Evolutionary conservation across 1,140 invertebrate genomes (phyloP), one percentile per base, ranked within the genome.

Genomic region (Atopsyche davidsoni): DNA sequence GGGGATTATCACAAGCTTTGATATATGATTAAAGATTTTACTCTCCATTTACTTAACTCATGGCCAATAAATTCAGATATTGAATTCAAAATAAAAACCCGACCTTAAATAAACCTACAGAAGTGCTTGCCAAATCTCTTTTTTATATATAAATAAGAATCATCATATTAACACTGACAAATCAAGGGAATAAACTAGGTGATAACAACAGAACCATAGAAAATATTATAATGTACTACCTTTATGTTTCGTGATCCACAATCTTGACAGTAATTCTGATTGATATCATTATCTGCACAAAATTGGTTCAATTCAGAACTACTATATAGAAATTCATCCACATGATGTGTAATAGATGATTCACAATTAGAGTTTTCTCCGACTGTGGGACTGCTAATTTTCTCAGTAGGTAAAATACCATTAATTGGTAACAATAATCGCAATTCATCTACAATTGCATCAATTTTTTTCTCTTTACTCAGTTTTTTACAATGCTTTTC

Each of bases 251-350:
- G 69, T 3, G 81, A 85, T 31, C 75, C 75, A 67, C 84, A 87
- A 23, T 79, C 67, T 18, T 63, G 57, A 60, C 84, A 86, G 59
- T 82, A 86, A 60, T 79, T 72, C 54, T 74, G 75, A 45, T 76
- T 70, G 10, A 86, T 41, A 64, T 78, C 71, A 34, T 78, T 79
- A 41, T 77, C 66, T 55, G 82, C 75, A 49, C 75, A 73, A 4
- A 86, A 61, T 18, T 78, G 59, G 35, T 83, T 76, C n/a, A 85
- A 62, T 51, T 77, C 70, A 7, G 79, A 72, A 57, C 85, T 80
- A 62, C 80, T 76, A 70, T 83, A 86, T 1, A 86, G 66, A 64
- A 87, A 87, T 18, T 78, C 81, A 71, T 87, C 85, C 2, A 86
- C 68, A 64, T 85, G 79, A 2, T 76, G 65, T n/a, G 81, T 83